phyloP scores from a whole-genome alignment of 2,113 vertebrate species.

The Danionella cerebrum region DNA sequence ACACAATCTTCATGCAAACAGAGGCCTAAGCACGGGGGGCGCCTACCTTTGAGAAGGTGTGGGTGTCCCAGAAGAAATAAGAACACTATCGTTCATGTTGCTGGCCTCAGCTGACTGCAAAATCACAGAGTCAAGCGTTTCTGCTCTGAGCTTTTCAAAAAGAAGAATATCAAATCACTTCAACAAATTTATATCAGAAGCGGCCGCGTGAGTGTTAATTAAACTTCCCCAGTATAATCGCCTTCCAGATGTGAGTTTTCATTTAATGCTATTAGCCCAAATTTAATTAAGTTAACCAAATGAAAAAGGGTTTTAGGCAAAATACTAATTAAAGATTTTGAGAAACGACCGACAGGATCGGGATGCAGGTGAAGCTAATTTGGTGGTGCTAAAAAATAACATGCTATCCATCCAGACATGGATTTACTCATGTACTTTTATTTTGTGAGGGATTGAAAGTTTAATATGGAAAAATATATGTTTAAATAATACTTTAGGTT shows the following conservation, averaged over 20 bases:
- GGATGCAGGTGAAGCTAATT: conserved; percentile 43
- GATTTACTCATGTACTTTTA: no score
- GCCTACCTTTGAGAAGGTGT: conserved; percentile 88
- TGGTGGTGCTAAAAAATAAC: conserved; percentile 54
- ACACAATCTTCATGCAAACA: conserved; percentile 21
- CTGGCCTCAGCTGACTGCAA: conserved; percentile 79
- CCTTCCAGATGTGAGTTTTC: conserved; percentile 38
- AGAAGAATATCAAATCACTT: neutral
- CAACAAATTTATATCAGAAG: no score
- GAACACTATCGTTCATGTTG: conserved; percentile 86
- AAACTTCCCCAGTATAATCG: neutral
- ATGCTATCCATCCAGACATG: no score
- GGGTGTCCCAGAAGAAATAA: conserved; percentile 78
- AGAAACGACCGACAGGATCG: conserved; percentile 7
- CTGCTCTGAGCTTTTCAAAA: conserved; percentile 24
- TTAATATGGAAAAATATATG: no score
- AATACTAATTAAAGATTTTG: conserved; percentile 54
- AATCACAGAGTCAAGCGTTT: conserved; percentile 36
- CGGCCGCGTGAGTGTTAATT: neutral
- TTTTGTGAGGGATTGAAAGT: no score
- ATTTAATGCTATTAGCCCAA: conserved; percentile 49
- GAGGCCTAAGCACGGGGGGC: conserved; percentile 19
- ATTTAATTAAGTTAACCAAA: conserved; percentile 50
- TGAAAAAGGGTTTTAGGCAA: conserved; percentile 41
- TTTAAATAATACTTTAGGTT: no score